Percentiles rank a stretch among this genome's conserved stretches.
phyloP scores from a whole-genome alignment of 2,888 invertebrate genomes.

The Dolichomitus sp. region DNA sequence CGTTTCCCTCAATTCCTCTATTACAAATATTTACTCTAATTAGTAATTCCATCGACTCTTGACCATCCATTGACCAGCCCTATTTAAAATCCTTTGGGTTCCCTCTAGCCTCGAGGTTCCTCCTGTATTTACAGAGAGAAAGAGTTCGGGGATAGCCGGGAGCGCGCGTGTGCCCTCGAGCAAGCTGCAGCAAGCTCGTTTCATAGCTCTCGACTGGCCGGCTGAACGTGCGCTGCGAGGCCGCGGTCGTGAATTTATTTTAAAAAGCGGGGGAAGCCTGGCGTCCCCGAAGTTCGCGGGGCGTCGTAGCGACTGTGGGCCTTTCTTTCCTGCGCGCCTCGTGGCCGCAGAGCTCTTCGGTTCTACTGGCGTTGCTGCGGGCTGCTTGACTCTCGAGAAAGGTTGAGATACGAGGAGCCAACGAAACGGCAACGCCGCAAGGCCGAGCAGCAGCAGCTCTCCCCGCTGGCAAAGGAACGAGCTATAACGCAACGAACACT shows the following conservation, averaged over 20 bases:
- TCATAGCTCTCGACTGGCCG: constrained; percentile 32
- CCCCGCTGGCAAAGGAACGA: constrained; percentile 49
- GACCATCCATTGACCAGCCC: constrained; percentile 42
- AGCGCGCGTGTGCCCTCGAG: constrained; percentile 56
- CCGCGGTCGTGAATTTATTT: constrained; percentile 78
- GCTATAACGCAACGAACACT: constrained; percentile 55
- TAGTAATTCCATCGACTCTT: constrained; percentile 40
- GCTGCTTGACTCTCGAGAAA: constrained; percentile 7
- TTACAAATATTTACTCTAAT: constrained; percentile 53
- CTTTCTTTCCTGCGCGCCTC: constrained; percentile 55
- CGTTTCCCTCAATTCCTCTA: constrained; percentile 24
- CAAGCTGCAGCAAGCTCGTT: constrained; percentile 24
- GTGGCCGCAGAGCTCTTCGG: constrained; percentile 44
- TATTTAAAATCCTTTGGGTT: constrained; percentile 13
- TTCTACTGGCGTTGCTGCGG: constrained; percentile 43
- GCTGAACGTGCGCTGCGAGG: constrained; percentile 60
- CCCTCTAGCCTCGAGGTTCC: constrained; percentile 10
- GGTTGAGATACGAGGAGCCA: constrained; percentile 60
- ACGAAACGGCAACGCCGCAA: constrained; percentile 81
- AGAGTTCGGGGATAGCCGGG: constrained; percentile 29
- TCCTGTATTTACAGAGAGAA: constrained; percentile 33
- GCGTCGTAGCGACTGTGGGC: constrained; percentile 62
- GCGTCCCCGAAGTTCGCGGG: constrained; percentile 66
- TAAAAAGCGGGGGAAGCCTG: constrained; percentile 74
- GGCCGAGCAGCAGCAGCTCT: constrained; percentile 68